Evolutionary conservation across 2,888 invertebrate species (phyloP).

Genomic region (Dicranocentrus wangi): DNA sequence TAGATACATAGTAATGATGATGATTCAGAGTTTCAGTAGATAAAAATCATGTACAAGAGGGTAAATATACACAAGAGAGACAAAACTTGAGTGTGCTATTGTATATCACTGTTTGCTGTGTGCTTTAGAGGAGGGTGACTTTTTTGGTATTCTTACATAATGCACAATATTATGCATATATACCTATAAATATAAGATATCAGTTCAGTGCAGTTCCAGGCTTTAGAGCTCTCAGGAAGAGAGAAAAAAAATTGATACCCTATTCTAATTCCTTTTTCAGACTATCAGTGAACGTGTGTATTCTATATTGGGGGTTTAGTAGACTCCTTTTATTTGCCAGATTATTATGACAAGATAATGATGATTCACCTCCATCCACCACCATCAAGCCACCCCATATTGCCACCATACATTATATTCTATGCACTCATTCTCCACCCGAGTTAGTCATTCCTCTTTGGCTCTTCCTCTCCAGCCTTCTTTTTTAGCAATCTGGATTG

Average conservation of each 20-base stretch:
- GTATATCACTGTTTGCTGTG: background rate
- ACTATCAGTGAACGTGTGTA: slow-evolving; percentile 47
- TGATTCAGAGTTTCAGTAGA: slow-evolving; percentile 58
- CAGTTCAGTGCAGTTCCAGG: slow-evolving; percentile 42
- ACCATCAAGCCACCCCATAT: slow-evolving; percentile 52
- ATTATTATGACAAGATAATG: slow-evolving; percentile 73
- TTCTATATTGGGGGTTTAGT: slow-evolving; percentile 21
- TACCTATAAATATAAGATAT: slow-evolving; percentile 52
- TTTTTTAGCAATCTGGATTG: slow-evolving; percentile 70
- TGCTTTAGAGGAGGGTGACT: slow-evolving; percentile 48
- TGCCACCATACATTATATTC: slow-evolving; percentile 45
- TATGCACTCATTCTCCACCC: slow-evolving; percentile 14
- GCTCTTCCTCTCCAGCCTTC: slow-evolving; percentile 19
- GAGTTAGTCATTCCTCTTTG: slow-evolving; percentile 49
- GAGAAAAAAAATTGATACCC: slow-evolving; percentile 47
- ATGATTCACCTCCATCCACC: slow-evolving; percentile 72
- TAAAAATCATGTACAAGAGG: slow-evolving; percentile 62
- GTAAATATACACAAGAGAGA: slow-evolving; percentile 63
- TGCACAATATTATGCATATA: slow-evolving; percentile 47
- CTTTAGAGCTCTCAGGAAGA: slow-evolving; percentile 22
- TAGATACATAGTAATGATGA: slow-evolving; percentile 41
- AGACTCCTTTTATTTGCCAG: slow-evolving; percentile 61
- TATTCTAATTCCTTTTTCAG: slow-evolving; percentile 45
- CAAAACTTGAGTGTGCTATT: slow-evolving; percentile 9
- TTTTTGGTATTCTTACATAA: slow-evolving; percentile 44